Evolutionary conservation across 2,797 vertebrate genomes (phyloP), one percentile per base, ranked within the genome.

Genomic region (Fistularia tabacaria): DNA sequence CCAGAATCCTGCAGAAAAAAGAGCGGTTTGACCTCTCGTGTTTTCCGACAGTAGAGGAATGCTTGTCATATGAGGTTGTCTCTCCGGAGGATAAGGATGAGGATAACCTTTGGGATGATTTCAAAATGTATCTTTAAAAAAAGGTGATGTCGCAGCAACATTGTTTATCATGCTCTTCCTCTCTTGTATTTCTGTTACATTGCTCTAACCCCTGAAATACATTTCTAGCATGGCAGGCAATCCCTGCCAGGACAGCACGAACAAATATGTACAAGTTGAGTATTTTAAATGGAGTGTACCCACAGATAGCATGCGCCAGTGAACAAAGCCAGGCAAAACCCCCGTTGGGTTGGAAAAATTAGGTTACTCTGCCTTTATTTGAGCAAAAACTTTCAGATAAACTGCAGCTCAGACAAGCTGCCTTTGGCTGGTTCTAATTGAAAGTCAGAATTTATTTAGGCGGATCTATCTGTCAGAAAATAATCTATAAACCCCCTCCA

Each of bases 201-300:
- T 2, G 25, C 25, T 25, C 25, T 25, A 25, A 25, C 25, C 25
- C 14, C 49, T 51, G 37, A 9, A 44, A 41, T 14, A 12, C n/a
- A 41, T 13, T n/a, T 55, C 39, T 54, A 25, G 25, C 25, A 25
- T 5, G 25, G 36, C 43, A 38, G 8, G 15, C 40, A 38, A 13
- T 54, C 13, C 51, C 51, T 37, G 43, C n/a, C 54, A 51, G 57
- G 14, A 51, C 44, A 36, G 44, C 42, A 49, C 8, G 36, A 53
- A 52, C 40, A 63, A 62, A 60, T 49, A 43, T 46, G 47, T 14
- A 56, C 25, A 46, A 61, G 57, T 36, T 3, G 3, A 37, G 14
- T 66, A 41, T 64, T 69, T 55, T 36, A 42, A 63, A 57, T 45
- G 8, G 54, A 57, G 38, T 45, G 50, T 63, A 58, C 49, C 40